Conservation (phyloP, 2,797 vertebrate genomes). For the Cuniculus paca region DNA sequence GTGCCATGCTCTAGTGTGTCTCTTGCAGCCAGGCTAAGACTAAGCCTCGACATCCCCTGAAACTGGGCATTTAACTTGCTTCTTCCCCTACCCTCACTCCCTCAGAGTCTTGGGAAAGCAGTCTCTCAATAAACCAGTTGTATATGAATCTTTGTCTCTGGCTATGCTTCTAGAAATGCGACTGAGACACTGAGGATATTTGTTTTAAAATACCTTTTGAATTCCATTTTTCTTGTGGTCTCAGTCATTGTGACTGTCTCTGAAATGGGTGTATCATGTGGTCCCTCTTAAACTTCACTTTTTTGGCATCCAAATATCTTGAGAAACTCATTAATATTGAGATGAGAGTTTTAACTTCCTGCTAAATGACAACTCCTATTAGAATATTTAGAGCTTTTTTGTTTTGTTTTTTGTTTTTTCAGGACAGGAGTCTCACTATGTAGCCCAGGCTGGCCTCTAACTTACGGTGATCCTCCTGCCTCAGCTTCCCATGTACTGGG, state of each 20-base stretch:
- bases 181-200: background rate
- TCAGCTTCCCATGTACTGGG: background rate
- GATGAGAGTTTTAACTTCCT: background rate
- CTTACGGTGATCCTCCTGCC: background rate
- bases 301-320: background rate
- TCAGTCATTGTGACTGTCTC: background rate
- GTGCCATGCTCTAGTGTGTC: background rate
- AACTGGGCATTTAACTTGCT: background rate
- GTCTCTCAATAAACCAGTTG: background rate
- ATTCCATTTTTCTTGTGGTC: slow-evolving; percentile 25
- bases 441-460: background rate
- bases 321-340: background rate
- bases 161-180: slow-evolving; percentile 4
- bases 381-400: background rate
- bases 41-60: background rate
- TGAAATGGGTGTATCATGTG: background rate
- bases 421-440: background rate
- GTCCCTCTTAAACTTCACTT: background rate
- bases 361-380: background rate
- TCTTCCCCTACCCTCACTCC: background rate
- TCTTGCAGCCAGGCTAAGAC: background rate
- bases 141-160: background rate
- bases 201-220: slow-evolving; percentile 40
- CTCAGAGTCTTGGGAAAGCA: background rate
- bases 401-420: background rate